Conservation (phyloP, 2,888 invertebrate species). For the Rhagonycha lutea region DNA sequence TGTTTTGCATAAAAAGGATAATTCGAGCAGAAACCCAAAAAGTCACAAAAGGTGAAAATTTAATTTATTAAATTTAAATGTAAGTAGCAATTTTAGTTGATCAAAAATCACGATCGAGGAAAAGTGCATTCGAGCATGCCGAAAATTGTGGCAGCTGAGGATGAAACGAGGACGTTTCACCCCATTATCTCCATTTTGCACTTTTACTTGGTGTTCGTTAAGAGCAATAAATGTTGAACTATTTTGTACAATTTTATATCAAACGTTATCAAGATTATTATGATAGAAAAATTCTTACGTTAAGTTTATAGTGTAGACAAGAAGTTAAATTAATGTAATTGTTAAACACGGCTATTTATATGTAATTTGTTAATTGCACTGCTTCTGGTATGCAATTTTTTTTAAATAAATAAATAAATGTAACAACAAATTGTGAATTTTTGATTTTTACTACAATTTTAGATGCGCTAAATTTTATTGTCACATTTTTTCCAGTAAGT, state of each 20-base stretch:
- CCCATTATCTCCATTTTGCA: not conserved
- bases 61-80: not conserved
- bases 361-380: slow-evolving; percentile 26
- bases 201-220: not conserved
- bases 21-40: not conserved
- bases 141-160: not conserved
- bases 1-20: not conserved
- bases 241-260: slow-evolving; percentile 23
- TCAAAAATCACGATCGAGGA: not conserved
- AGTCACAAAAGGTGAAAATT: too few species aligned
- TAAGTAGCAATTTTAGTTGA: not conserved
- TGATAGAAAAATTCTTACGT: not conserved
- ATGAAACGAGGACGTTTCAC: not conserved
- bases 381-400: slow-evolving; percentile 18
- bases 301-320: not conserved
- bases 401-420: slow-evolving; percentile 13
- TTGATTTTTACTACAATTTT: not conserved
- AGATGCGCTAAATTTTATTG: too few species aligned
- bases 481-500: too few species aligned
- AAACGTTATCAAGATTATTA: not conserved
- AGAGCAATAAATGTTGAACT: slow-evolving; percentile 25
- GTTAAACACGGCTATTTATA: slow-evolving; percentile 22
- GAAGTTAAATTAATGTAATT: slow-evolving; percentile 6
- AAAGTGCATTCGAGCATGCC: not conserved
- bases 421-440: not conserved